Evolutionary conservation across 2,888 invertebrate species (phyloP).

Genomic region (Drosophila flavopinicola): DNA sequence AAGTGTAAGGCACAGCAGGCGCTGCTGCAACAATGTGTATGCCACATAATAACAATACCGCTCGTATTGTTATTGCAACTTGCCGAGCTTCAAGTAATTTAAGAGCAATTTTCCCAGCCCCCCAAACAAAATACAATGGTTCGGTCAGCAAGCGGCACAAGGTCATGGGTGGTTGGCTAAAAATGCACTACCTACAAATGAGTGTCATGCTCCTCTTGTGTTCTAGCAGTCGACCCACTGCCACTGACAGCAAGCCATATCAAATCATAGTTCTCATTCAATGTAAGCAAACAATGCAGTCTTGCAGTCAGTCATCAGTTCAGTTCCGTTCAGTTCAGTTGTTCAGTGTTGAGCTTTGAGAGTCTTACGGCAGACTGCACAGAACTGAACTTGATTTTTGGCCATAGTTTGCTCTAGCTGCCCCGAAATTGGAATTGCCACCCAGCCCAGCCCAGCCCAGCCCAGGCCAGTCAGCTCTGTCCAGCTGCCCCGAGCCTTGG

Average conservation of each 20-base stretch:
- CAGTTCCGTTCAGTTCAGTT: too few relatives aligned
- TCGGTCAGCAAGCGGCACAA: conserved; percentile 40
- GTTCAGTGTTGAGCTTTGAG: conserved; percentile 5
- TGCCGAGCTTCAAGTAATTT: conserved; percentile 47
- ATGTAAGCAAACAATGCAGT: conserved; percentile 32
- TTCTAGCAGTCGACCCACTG: conserved; percentile 38
- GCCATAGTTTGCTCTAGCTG: conserved; percentile 19
- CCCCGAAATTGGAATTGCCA: conserved; percentile 13
- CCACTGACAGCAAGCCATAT: conserved; percentile 12
- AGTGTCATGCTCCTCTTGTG: conserved; percentile 20
- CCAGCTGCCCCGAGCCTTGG: too few relatives aligned
- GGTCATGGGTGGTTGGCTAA: conserved; percentile 65
- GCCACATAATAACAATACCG: conserved; percentile 55
- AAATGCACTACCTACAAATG: conserved; percentile 55
- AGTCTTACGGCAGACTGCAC: conserved; percentile 56
- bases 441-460: neutral
- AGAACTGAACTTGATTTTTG: conserved; percentile 68
- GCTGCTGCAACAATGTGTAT: conserved; percentile 57
- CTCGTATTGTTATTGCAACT: conserved; percentile 20
- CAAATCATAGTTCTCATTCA: conserved; percentile 23
- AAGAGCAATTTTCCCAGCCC: conserved; percentile 51
- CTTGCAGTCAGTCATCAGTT: conserved; percentile 12
- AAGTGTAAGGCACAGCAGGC: conserved; percentile 70
- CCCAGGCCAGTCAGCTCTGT: neutral
- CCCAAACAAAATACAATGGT: conserved; percentile 10